phyloP scores from a whole-genome alignment of 2,888 invertebrate genomes.

The Pachydiplax longipennis region DNA sequence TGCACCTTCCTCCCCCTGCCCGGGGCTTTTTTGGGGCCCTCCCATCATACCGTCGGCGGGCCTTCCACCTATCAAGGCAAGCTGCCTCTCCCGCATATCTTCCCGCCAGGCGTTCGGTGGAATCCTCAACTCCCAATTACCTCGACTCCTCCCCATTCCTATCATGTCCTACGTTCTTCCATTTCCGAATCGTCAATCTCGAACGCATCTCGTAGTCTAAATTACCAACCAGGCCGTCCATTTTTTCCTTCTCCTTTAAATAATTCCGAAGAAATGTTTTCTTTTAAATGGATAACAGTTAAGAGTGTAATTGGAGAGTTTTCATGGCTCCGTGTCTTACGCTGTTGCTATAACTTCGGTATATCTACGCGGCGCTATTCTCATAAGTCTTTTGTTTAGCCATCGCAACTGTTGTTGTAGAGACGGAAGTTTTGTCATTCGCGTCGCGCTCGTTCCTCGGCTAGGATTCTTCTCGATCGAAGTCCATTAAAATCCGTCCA shows the following conservation, averaged over 20 bases:
- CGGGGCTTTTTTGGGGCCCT: constrained; percentile 4
- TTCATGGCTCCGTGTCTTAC: no score
- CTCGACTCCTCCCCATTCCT: not conserved
- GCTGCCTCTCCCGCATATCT: not conserved
- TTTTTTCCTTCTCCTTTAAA: not conserved
- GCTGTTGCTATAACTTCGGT: no score
- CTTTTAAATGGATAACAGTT: not conserved
- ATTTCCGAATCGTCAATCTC: not conserved
- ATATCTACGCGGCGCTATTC: no score
- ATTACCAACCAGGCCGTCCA: not conserved
- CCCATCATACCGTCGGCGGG: not conserved
- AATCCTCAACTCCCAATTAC: not conserved
- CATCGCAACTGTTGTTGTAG: no score
- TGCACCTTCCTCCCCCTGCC: not conserved
- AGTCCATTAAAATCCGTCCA: no score
- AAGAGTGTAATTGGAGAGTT: not conserved
- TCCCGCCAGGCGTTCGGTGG: not conserved
- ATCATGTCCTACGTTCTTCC: not conserved
- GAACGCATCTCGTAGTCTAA: not conserved
- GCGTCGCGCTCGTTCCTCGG: no score
- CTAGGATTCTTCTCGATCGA: no score
- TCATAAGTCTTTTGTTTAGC: no score
- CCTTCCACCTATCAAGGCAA: constrained; percentile 32
- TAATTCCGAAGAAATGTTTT: not conserved
- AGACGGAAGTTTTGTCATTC: no score